Base-by-base conservation (phyloP, 2,113 vertebrate species). In the Engraulis encrasicolus region DNA sequence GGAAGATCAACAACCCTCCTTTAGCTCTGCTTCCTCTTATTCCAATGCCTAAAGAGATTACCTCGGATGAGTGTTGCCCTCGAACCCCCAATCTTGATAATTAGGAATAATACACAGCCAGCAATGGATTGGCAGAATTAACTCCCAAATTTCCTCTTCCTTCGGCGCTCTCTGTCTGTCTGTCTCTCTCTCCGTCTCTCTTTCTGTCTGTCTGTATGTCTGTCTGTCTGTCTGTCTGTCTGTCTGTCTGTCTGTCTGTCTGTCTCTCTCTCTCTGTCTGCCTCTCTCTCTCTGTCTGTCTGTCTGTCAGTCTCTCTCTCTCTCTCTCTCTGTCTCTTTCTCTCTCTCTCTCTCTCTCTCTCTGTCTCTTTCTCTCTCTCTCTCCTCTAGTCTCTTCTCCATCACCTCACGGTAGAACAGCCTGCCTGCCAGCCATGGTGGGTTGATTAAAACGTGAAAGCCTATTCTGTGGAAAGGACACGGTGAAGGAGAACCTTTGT, bases 21-120 rank as follows among this genome's bases (percentile, higher is more conserved):
- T n/a, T n/a, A n/a, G 58, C 87, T 85, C 86, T 91, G 87, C 18
- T 58, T 58, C 48, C n/a, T n/a, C n/a, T n/a, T 61, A 2, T 61
- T 71, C 79, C 23, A 54, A n/a, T n/a, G 31, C 90, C 88, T 86
- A 58, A 80, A 82, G 85, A 86, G 81, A 79, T 83, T 66, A 71
- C 61, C 37, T 78, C 79, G 61, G 61, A 71, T 71, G 23, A 71
- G 23, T 31, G 61, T 34, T 71, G 61, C 66, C 66, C 66, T 15
- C 27, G 14, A 74, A 74, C 66, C 66, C 66, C 66, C 66, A 74
- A 74, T 74, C 27, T 34, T 34, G 11, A 34, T 74, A 34, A 74
- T 74, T 17, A 36, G 27, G 66, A 34, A 74, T 74, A 74, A 74
- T 34, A 74, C 66, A 36, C 27, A 31, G 66, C 18, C 17, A 36